phyloP scores from a whole-genome alignment of 2,113 vertebrate species.

The Oncorhynchus gorbuscha region DNA sequence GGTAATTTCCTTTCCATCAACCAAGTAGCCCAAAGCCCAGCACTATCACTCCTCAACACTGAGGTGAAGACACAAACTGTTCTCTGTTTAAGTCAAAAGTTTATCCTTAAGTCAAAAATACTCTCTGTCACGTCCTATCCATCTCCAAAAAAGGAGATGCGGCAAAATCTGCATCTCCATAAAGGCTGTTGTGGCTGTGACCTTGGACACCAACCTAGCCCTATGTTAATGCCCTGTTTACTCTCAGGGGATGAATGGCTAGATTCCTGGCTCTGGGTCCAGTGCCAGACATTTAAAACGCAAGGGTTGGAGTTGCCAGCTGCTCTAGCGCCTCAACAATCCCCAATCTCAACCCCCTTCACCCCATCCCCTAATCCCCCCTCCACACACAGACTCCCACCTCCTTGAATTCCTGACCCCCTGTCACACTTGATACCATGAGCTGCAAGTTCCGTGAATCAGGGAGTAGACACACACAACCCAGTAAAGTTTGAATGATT shows the following conservation, averaged over 20 bases:
- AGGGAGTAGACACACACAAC: constrained; percentile 61
- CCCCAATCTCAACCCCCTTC: constrained; percentile 8
- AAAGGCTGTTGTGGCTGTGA: constrained; percentile 40
- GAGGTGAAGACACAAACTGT: constrained; percentile 49
- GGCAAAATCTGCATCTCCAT: not conserved
- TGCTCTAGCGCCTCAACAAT: constrained; percentile 60
- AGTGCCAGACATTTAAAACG: constrained; percentile 56
- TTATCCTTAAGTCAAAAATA: not conserved
- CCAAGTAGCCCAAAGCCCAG: constrained; percentile 43
- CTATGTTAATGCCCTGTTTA: constrained; percentile 62
- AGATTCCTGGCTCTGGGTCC: constrained; percentile 35
- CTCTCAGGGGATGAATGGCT: constrained; percentile 50
- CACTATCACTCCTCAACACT: constrained; percentile 7
- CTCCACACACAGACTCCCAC: not conserved
- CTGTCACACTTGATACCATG: constrained; percentile 60
- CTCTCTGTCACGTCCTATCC: not conserved
- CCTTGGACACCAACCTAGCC: constrained; percentile 57
- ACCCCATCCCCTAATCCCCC: no score
- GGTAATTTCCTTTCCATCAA: constrained; percentile 58
- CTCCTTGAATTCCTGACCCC: not conserved
- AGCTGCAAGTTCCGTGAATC: constrained; percentile 55
- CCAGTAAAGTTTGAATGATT: constrained; percentile 52
- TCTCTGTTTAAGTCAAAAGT: constrained; percentile 24
- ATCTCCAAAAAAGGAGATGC: not conserved
- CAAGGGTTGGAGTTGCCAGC: constrained; percentile 58